phyloP scores from a whole-genome alignment of 2,888 invertebrate genomes.

The Choreutis nemorana region DNA sequence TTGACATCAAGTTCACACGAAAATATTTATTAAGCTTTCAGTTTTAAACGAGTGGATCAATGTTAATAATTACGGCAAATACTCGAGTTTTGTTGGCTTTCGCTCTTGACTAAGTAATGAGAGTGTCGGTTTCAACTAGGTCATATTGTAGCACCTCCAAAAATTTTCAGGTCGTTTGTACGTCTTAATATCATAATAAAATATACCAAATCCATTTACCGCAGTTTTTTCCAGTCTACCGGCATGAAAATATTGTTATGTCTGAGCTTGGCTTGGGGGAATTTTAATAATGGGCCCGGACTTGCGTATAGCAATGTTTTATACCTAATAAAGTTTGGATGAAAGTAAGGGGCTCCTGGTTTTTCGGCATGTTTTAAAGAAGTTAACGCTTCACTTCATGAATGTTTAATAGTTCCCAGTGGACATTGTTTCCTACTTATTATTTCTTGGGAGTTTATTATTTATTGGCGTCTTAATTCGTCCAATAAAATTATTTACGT shows the following conservation, averaged over 20 bases:
- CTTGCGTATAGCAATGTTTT: conserved; percentile 17
- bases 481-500: too few species aligned
- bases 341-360: conserved; percentile 8
- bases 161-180: conserved; percentile 21
- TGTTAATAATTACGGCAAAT: too few species aligned
- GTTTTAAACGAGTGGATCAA: too few species aligned
- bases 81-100: too few species aligned
- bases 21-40: too few species aligned
- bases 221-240: conserved; percentile 41
- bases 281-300: conserved; percentile 25
- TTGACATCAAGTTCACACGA: too few species aligned
- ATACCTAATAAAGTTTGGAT: conserved; percentile 26
- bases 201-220: conserved; percentile 48
- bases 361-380: conserved; percentile 6
- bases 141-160: conserved; percentile 2
- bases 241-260: conserved; percentile 43
- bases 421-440: background rate
- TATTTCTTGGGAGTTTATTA: background rate
- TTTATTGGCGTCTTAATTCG: background rate
- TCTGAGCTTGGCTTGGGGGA: conserved; percentile 21
- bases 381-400: conserved; percentile 1
- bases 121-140: conserved; percentile 1
- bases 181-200: conserved; percentile 24
- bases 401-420: background rate
- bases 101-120: too few species aligned